These are phyloP conservation scores for Rhynchotus rufescens DNA, from an alignment of 2,797 vertebrate genomes.

Conservation along the genomic window DNA sequence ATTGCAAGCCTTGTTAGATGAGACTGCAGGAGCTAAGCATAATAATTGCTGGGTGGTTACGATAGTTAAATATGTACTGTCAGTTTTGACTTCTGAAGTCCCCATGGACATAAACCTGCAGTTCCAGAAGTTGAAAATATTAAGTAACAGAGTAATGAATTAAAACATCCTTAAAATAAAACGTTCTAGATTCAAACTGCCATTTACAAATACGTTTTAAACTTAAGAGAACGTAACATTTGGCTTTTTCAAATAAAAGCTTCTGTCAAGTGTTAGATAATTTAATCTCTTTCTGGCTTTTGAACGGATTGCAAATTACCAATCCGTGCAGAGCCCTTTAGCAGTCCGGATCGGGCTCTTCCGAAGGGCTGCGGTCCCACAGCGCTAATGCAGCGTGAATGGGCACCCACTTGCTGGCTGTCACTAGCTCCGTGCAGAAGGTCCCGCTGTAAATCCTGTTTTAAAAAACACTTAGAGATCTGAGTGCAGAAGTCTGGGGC, in stretches of 20 bases:
- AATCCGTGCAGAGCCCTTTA: background rate
- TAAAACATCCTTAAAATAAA: slow-evolving; percentile 61
- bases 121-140: slow-evolving; percentile 54
- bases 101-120: slow-evolving; percentile 20
- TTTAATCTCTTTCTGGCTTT: background rate
- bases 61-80: slow-evolving; percentile 76
- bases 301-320: slow-evolving; percentile 23
- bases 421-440: background rate
- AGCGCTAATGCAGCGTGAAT: slow-evolving; percentile 22
- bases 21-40: slow-evolving; percentile 67
- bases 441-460: background rate
- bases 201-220: background rate
- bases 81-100: slow-evolving; percentile 71
- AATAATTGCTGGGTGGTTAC: slow-evolving; percentile 75
- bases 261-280: slow-evolving; percentile 27
- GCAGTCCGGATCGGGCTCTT: background rate
- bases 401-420: background rate
- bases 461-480: background rate
- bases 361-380: slow-evolving; percentile 19
- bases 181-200: slow-evolving; percentile 14
- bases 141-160: slow-evolving; percentile 40
- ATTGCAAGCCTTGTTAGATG: slow-evolving; percentile 68
- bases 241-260: slow-evolving; percentile 22
- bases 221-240: background rate
- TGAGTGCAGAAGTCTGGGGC: background rate